Evolutionary conservation across 2,113 vertebrate species (phyloP).

Genomic region (Uria lomvia): DNA sequence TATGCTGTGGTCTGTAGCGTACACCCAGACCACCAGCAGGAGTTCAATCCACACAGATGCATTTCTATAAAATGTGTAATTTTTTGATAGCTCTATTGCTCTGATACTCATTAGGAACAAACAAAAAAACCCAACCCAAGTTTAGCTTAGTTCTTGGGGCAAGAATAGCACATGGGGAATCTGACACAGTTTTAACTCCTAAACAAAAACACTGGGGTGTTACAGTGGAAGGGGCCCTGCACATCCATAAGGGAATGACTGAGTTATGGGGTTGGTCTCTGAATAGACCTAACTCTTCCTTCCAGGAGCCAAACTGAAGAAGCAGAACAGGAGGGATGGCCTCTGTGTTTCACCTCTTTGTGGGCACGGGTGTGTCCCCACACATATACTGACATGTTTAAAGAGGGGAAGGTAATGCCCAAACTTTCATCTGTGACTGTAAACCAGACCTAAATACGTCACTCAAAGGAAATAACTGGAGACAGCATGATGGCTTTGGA

Average conservation of each 20-base stretch:
- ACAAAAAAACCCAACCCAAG: neutral
- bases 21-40: neutral
- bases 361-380: neutral
- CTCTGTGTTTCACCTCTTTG: neutral
- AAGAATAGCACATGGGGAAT: neutral
- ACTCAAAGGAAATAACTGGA: neutral
- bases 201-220: neutral
- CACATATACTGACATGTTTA: neutral
- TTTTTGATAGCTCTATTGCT: neutral
- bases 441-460: neutral
- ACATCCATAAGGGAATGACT: neutral
- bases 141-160: neutral
- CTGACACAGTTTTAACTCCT: neutral
- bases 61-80: neutral
- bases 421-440: neutral
- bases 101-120: neutral
- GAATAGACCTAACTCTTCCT: neutral
- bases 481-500: neutral
- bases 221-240: neutral
- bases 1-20: neutral
- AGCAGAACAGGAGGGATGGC: neutral
- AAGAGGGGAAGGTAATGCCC: neutral
- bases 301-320: neutral
- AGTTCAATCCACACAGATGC: neutral
- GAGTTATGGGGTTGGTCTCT: neutral